These are phyloP conservation scores for Acleris cristana DNA, from an alignment of 2,888 invertebrate species.

Conservation along the genomic window DNA sequence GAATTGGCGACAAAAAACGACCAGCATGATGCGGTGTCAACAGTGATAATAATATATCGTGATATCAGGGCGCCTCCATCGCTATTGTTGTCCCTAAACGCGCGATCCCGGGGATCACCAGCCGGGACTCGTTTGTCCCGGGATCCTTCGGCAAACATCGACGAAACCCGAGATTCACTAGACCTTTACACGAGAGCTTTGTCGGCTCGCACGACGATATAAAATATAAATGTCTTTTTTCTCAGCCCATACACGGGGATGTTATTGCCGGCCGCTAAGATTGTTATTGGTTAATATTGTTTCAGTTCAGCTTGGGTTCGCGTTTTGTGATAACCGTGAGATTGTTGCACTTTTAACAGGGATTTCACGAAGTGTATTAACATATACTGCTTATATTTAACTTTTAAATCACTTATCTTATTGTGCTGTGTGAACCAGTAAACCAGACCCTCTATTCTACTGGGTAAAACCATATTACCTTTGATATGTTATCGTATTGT, in stretches of 20 bases:
- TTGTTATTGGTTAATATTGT: conserved; percentile 60
- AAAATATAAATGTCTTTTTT: conserved; percentile 69
- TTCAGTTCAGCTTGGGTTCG: conserved; percentile 41
- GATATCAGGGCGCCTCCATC: conserved; percentile 73
- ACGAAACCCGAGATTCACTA: conserved; percentile 77
- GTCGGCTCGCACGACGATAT: conserved; percentile 64
- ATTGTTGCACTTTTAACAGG: conserved; percentile 11
- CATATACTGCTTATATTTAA: no score
- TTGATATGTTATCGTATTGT: no score
- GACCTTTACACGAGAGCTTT: conserved; percentile 77
- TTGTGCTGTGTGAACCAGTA: no score
- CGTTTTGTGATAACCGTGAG: background rate
- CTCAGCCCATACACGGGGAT: conserved; percentile 46
- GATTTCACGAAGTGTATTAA: conserved; percentile 1
- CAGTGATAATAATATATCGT: conserved; percentile 77
- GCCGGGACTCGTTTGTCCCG: conserved; percentile 76
- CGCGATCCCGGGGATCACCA: conserved; percentile 72
- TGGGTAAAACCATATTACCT: no score
- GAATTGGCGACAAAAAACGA: conserved; percentile 66
- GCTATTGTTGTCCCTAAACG: conserved; percentile 75
- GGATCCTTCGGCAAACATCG: conserved; percentile 80
- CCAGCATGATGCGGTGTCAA: conserved; percentile 78
- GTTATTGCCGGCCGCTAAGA: conserved; percentile 45
- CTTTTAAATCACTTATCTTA: no score
- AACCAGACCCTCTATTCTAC: no score